phyloP scores from a whole-genome alignment of 2,113 vertebrate species.

The Ramphastos sulfuratus region DNA sequence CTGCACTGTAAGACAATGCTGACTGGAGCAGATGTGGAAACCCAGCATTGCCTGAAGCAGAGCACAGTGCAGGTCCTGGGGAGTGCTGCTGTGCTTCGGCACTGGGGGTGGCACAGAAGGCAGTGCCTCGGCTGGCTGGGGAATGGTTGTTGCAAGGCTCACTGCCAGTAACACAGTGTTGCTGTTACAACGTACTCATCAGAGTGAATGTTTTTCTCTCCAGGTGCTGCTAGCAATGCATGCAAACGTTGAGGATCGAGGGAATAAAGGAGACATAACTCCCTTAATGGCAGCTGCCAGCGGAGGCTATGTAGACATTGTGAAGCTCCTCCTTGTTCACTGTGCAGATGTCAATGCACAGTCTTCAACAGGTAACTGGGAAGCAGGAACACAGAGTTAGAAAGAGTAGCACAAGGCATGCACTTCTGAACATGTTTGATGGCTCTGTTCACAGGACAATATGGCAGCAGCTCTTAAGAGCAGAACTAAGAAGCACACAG shows the following conservation, averaged over 20 bases:
- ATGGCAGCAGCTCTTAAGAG: neutral
- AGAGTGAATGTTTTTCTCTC: neutral
- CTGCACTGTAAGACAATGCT: neutral
- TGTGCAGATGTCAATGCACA: conserved; percentile 97
- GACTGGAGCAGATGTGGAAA: neutral
- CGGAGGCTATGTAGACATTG: conserved; percentile 96
- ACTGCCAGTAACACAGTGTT: neutral
- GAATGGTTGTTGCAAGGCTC: neutral
- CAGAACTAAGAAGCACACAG: neutral
- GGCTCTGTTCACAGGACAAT: neutral
- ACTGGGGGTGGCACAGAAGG: neutral
- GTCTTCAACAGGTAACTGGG: conserved; percentile 90
- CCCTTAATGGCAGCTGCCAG: conserved; percentile 99
- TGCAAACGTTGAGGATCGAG: conserved; percentile 96
- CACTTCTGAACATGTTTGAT: neutral
- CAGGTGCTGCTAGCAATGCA: conserved; percentile 98
- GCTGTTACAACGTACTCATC: neutral
- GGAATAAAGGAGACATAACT: conserved; percentile 98
- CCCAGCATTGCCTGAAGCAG: neutral
- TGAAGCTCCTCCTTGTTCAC: conserved; percentile 95
- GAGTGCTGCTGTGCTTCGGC: neutral
- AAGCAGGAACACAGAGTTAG: neutral
- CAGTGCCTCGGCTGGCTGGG: neutral
- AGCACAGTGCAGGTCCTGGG: neutral
- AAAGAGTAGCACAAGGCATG: neutral